A percentile compares a stretch with the other conserved stretches of the same genome.
phyloP scores from a whole-genome alignment of 2,888 invertebrate genomes.

The Parnassius orleans region DNA sequence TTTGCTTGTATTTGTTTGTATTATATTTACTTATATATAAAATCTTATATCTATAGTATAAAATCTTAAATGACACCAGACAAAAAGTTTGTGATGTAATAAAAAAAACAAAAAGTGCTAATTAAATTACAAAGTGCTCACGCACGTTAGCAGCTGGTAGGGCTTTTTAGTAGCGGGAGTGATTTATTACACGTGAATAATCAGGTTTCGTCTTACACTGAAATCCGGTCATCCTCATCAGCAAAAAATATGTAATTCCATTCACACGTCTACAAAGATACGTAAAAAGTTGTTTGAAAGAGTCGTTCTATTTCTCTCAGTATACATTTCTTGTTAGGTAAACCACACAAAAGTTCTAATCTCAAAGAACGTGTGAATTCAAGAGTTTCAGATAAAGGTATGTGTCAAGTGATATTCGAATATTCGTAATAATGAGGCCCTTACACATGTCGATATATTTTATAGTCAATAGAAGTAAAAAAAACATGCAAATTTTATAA shows the following conservation, averaged over 20 bases:
- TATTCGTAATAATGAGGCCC: conserved; percentile 4
- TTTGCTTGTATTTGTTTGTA: too few species aligned
- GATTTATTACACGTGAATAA: conserved; percentile 72
- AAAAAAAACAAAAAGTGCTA: conserved; percentile 49
- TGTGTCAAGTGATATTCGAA: conserved; percentile 11
- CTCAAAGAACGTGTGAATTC: background rate
- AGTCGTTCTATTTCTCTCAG: background rate
- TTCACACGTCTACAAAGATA: conserved; percentile 42
- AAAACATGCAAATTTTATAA: conserved; percentile 12
- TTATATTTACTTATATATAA: background rate
- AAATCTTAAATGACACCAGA: conserved; percentile 27
- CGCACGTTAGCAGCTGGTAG: conserved; percentile 54
- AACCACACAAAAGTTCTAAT: background rate
- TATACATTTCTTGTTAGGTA: conserved; percentile 1
- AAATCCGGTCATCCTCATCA: conserved; percentile 50
- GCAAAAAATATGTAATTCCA: conserved; percentile 41
- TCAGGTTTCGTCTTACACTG: conserved; percentile 61
- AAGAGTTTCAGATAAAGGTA: conserved; percentile 6
- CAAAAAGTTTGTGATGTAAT: too few species aligned
- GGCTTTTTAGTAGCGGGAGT: conserved; percentile 36
- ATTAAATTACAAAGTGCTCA: conserved; percentile 56
- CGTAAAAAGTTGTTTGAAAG: conserved; percentile 28
- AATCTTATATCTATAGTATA: conserved; percentile 23
- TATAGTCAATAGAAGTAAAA: conserved; percentile 11
- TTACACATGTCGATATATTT: conserved; percentile 4